Evolutionary conservation across 2,113 vertebrate genomes (phyloP), one percentile per base, ranked within the genome.

Genomic region (Channa argus): DNA sequence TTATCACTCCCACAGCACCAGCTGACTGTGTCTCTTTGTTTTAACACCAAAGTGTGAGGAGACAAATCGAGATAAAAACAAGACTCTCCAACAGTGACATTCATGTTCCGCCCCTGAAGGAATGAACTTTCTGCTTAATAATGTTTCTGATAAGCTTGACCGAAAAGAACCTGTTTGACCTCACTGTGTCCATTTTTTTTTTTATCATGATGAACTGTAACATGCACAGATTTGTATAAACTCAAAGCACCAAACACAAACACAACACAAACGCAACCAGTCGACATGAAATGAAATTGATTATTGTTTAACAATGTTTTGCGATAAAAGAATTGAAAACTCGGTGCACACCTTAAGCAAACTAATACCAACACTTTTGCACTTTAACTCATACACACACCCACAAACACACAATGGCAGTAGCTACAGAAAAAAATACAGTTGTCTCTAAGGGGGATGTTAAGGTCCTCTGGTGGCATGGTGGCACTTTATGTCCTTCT

Each of bases 21-120:
- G 74, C 86, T 78, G 80, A 91, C 86, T 85, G 76, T 69, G 61
- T 94, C 88, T 88, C 83, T 88, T 86, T 73, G 87, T 91, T 94
- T 93, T 94, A 94, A 92, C 91, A 90, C 87, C 87, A 80, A 76
- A 41, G 92, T 93, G 94, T 81, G 85, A 89, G 89, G 67, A 92
- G 89, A 91, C 37, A 83, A 92, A 89, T 82, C 63, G n/a, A 89
- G 90, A 91, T 92, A 67, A 67, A 63, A 41, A 24, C 79, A 72
- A 86, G 71, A 56, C 77, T 71, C 74, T 82, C 80, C 75, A 63
- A 41, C 43, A 24, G 63, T 77, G 80, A 77, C 69, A 13, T 36
- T 84, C 77, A 54, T 61, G 66, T 73, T n/a, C 50, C 47, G 8
- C 8, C 44, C 56, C 49, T 10, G 44, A 56, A 80, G 65, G 56